phyloP scores from a whole-genome alignment of 2,888 invertebrate species.

The Monopis laevigella region DNA sequence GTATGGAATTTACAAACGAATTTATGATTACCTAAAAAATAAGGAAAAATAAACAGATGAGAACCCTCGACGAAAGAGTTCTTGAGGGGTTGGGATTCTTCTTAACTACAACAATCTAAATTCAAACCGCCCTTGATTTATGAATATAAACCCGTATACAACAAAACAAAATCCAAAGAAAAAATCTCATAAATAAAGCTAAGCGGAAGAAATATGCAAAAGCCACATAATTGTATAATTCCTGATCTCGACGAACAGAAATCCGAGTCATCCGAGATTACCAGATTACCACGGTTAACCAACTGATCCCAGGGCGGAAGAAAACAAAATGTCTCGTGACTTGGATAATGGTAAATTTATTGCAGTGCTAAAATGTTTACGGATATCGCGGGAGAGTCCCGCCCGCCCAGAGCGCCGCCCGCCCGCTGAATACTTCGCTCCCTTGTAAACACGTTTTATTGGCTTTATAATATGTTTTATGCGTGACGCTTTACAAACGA shows the following conservation, averaged over 20 bases:
- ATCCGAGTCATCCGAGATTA: slow-evolving; percentile 58
- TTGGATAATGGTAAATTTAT: slow-evolving; percentile 66
- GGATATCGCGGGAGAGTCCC: slow-evolving; percentile 51
- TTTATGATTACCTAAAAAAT: too few relatives aligned
- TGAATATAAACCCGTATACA: too few relatives aligned
- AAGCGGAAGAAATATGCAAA: slow-evolving; percentile 35
- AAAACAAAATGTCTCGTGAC: slow-evolving; percentile 62
- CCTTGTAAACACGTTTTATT: slow-evolving; percentile 69
- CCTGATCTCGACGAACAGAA: slow-evolving; percentile 44
- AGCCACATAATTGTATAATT: slow-evolving; percentile 54
- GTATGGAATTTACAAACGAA: too few relatives aligned
- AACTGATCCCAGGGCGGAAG: slow-evolving; percentile 50
- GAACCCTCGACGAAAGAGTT: too few relatives aligned
- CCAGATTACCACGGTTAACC: slow-evolving; percentile 63
- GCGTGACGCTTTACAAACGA: slow-evolving; percentile 68
- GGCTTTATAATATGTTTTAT: slow-evolving; percentile 69
- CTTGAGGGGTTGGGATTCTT: too few relatives aligned
- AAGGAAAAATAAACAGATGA: too few relatives aligned
- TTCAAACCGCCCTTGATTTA: too few relatives aligned
- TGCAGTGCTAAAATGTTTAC: slow-evolving; percentile 66
- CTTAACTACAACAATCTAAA: too few relatives aligned
- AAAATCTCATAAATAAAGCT: slow-evolving; percentile 28
- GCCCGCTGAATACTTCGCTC: slow-evolving; percentile 36
- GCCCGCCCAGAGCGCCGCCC: slow-evolving; percentile 20
- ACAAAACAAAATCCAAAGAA: neutral